Percentiles rank a stretch among this genome's conserved stretches.
Conservation (phyloP, 2,113 vertebrate genomes). For the Neotoma lepida region DNA sequence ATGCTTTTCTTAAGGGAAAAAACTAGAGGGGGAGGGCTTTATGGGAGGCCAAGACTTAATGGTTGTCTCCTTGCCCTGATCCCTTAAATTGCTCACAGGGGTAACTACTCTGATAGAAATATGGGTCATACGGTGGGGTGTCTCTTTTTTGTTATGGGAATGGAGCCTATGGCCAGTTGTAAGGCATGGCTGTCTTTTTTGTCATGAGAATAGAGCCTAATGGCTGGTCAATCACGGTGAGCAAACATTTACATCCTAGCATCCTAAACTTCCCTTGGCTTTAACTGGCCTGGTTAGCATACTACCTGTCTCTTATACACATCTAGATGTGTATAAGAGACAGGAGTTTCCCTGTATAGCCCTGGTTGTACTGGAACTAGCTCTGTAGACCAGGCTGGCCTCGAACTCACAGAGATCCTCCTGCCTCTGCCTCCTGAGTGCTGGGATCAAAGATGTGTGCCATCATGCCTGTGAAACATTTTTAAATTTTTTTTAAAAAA, state of each 20-base stretch:
- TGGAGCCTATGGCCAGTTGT: background rate
- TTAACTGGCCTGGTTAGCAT: background rate
- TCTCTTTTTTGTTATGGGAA: background rate
- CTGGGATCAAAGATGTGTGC: background rate
- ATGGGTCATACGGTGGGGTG: background rate
- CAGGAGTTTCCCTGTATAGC: background rate
- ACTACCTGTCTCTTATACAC: too few relatives aligned
- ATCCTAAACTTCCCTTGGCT: background rate
- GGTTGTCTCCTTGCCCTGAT: too few relatives aligned
- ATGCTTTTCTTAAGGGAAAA: background rate
- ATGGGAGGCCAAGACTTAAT: background rate
- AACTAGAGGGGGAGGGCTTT: background rate
- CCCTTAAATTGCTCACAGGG: background rate
- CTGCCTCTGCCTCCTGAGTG: background rate
- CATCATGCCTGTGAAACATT: background rate
- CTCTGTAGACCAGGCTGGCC: background rate
- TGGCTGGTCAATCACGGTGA: background rate
- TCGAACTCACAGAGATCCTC: background rate
- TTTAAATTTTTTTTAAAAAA: background rate
- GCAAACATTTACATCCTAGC: background rate
- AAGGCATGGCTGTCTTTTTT: too few relatives aligned
- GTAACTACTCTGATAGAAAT: background rate
- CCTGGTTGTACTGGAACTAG: background rate
- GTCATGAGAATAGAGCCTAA: background rate
- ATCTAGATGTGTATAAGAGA: too few relatives aligned